Evolutionary conservation across 2,113 vertebrate species (phyloP).

Genomic region (Ictalurus furcatus): DNA sequence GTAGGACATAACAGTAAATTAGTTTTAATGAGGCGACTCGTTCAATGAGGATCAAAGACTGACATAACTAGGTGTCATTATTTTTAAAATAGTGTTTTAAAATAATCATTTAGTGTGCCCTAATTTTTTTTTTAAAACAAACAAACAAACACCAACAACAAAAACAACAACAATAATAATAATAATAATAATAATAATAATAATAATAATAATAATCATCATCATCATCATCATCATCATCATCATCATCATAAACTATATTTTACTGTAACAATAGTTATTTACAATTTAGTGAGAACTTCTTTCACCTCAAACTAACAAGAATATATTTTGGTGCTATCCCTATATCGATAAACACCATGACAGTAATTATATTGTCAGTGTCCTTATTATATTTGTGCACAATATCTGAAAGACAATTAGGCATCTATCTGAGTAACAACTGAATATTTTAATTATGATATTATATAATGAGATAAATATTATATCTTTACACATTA

Average conservation of each 20-base stretch:
- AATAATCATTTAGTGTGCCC: constrained; percentile 51
- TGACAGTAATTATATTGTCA: background rate
- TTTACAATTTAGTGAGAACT: too few relatives aligned
- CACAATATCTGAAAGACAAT: background rate
- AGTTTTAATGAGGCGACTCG: background rate
- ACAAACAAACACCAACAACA: background rate
- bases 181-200: background rate
- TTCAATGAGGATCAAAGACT: background rate
- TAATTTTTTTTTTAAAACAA: background rate
- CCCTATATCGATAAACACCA: background rate
- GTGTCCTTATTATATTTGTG: background rate
- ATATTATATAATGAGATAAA: background rate
- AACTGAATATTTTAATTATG: background rate
- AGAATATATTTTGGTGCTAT: too few relatives aligned
- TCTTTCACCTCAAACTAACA: too few relatives aligned
- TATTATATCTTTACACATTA: background rate
- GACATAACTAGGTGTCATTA: background rate
- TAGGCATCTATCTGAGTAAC: background rate
- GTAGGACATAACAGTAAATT: background rate
- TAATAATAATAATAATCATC: background rate
- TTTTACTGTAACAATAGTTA: background rate
- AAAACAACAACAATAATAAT: background rate
- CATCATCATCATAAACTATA: background rate
- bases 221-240: background rate
- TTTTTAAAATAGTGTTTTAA: background rate